These are phyloP conservation scores for Smithornis capensis DNA, from an alignment of 2,113 vertebrate species.

Conservation along the genomic window DNA sequence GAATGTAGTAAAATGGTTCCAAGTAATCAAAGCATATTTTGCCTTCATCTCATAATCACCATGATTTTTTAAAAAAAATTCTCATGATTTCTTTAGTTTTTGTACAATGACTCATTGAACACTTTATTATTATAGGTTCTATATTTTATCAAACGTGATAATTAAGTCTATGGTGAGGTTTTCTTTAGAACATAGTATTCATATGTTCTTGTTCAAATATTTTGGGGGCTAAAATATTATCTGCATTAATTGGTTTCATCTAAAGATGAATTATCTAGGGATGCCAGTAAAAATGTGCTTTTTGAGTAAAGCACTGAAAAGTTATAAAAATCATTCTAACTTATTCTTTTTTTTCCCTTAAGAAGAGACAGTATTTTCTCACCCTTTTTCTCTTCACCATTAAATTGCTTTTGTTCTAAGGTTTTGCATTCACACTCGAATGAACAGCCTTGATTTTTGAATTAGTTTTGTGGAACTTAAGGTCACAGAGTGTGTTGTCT, in stretches of 20 bases:
- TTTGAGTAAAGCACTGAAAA: not conserved
- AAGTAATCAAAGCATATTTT: constrained; percentile 29
- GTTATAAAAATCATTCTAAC: not conserved
- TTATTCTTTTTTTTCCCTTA: not conserved
- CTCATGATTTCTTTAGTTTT: not conserved
- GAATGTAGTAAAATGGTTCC: not conserved
- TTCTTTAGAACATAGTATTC: constrained; percentile 5
- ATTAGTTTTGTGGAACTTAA: not conserved
- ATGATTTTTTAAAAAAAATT: not conserved
- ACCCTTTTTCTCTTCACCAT: not conserved
- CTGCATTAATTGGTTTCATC: not conserved
- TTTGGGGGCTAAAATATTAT: not conserved
- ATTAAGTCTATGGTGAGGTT: not conserved
- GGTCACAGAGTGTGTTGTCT: not conserved
- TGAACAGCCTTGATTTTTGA: not conserved
- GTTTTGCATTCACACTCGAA: not conserved
- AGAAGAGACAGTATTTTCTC: not conserved
- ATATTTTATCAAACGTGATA: not conserved
- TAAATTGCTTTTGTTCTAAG: not conserved
- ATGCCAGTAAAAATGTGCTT: not conserved
- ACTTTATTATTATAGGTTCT: not conserved
- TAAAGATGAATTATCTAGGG: not conserved
- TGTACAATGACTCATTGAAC: not conserved
- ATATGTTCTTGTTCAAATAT: not conserved
- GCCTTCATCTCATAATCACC: not conserved